Evolutionary conservation across 1,140 invertebrate genomes (phyloP), one percentile per base, ranked within the genome.

Genomic region (Drosophila tani): DNA sequence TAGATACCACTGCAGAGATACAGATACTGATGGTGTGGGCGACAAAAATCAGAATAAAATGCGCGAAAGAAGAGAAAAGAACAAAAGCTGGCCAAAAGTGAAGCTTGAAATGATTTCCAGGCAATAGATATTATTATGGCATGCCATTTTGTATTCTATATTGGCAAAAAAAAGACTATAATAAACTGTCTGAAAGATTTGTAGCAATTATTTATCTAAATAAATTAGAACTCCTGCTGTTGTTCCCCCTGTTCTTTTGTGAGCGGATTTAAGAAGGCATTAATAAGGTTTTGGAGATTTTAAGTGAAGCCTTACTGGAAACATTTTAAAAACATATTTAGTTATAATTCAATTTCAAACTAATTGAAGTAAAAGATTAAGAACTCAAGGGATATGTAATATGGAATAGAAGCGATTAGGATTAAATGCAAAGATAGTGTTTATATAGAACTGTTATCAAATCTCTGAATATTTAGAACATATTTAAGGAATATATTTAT

Each of bases 161-260:
- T 75, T 70, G 66, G 76, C 69, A 29, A 29, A 0, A 29, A 29
- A 29, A 27, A 27, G 24, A 46, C 19, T 29, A 15, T 15, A 9
- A 17, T n/a, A 63, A 68, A 67, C 70, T 59, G 67, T 47, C 79
- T 85, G 75, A 85, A 79, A 86, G 75, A 85, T 85, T 85, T 86
- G 82, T 82, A 63, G 82, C 82, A 79, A 82, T 85, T 85, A 85
- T 85, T 73, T 73, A 73, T 71, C n/a, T 2, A 41, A 59, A 40
- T 45, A 71, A 73, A 73, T 73, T 21, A 15, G 21, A 59, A 50
- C 70, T 73, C 45, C 14, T 38, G 19, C 19, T 49, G 5, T 32
- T 70, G 6, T 41, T 35, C 17, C 40, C 11, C 15, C 21, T 43
- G 43, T 62, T 40, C 2, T 27, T 27, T 65, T 41, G 12, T 27